A percentile compares a stretch with the other conserved stretches of the same genome.
These are phyloP conservation scores for Copsychus sechellarum DNA, from an alignment of 2,113 vertebrate species.

Conservation along the genomic window DNA sequence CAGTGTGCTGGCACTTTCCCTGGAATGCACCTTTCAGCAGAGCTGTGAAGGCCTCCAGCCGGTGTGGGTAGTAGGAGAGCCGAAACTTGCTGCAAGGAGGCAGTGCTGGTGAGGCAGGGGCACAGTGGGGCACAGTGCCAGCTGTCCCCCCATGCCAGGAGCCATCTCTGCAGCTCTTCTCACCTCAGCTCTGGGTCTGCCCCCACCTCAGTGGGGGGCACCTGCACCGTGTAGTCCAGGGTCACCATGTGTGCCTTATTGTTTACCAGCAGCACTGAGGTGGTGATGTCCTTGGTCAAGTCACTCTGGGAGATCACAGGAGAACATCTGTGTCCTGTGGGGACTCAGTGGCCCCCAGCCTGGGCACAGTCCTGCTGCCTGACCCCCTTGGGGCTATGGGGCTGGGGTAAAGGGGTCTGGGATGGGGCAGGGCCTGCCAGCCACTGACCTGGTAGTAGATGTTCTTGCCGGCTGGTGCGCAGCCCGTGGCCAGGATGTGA, in stretches of 20 bases:
- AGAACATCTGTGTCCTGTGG: fast-evolving
- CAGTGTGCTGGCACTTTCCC: constrained; percentile 84
- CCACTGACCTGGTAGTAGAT: constrained; percentile 94
- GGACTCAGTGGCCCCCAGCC: not conserved
- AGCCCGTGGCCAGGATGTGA: constrained; percentile 92
- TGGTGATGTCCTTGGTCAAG: constrained; percentile 91
- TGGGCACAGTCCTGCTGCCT: not conserved
- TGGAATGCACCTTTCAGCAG: constrained; percentile 84
- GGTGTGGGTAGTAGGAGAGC: constrained; percentile 92
- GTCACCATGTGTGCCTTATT: constrained; percentile 96
- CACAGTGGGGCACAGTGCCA: fast-evolving
- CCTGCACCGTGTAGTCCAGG: constrained; percentile 93
- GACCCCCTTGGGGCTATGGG: fast-evolving
- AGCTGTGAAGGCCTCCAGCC: constrained; percentile 85
- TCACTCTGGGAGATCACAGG: constrained; percentile 81
- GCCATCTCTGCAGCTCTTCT: not conserved
- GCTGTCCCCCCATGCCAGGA: fast-evolving
- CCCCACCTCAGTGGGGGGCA: constrained; percentile 70
- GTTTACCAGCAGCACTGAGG: constrained; percentile 92
- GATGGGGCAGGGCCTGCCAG: not conserved
- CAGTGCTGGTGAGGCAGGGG: not conserved
- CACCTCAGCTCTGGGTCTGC: constrained; percentile 85
- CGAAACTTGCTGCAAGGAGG: constrained; percentile 87
- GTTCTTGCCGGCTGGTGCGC: constrained; percentile 90
- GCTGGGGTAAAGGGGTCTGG: not conserved